Conservation (phyloP, 2,888 invertebrate species). For the Danaus chrysippus region DNA sequence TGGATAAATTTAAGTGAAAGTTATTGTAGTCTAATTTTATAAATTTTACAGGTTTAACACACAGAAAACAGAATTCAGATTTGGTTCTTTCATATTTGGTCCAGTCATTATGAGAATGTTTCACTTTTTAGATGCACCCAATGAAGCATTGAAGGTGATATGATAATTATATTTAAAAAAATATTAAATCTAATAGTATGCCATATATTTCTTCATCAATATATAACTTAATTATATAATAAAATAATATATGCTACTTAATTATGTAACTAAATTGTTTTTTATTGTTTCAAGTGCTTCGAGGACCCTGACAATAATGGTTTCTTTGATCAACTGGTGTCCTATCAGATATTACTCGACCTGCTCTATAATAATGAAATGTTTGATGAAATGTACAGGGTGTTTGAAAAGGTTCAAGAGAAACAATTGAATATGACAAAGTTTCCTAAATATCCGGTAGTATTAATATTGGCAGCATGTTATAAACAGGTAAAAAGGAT, state of each 20-base stretch:
- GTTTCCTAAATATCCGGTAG: slow-evolving; percentile 83
- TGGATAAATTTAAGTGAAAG: background rate
- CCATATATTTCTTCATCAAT: too few species aligned
- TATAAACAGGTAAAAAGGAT: slow-evolving; percentile 85
- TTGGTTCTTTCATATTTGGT: slow-evolving; percentile 90
- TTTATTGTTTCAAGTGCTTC: slow-evolving; percentile 75
- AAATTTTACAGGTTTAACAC: slow-evolving; percentile 80
- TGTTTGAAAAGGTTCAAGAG: slow-evolving; percentile 80
- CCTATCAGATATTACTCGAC: slow-evolving; percentile 84
- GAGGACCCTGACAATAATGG: slow-evolving; percentile 78
- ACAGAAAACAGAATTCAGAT: slow-evolving; percentile 84
- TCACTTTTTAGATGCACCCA: slow-evolving; percentile 83
- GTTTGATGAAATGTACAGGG: slow-evolving; percentile 82
- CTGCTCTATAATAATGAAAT: slow-evolving; percentile 83
- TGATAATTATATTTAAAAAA: background rate
- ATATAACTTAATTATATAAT: background rate
- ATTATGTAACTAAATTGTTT: background rate
- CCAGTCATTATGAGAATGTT: slow-evolving; percentile 90
- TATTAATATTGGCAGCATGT: slow-evolving; percentile 84
- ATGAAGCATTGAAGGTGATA: slow-evolving; percentile 80
- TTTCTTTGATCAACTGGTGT: slow-evolving; percentile 86
- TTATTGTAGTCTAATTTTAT: slow-evolving; percentile 11
- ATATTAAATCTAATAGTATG: background rate
- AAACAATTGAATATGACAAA: slow-evolving; percentile 81
- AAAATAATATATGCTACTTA: background rate